Conservation (phyloP, 2,888 invertebrate species). For the Crepidodera aurea region DNA sequence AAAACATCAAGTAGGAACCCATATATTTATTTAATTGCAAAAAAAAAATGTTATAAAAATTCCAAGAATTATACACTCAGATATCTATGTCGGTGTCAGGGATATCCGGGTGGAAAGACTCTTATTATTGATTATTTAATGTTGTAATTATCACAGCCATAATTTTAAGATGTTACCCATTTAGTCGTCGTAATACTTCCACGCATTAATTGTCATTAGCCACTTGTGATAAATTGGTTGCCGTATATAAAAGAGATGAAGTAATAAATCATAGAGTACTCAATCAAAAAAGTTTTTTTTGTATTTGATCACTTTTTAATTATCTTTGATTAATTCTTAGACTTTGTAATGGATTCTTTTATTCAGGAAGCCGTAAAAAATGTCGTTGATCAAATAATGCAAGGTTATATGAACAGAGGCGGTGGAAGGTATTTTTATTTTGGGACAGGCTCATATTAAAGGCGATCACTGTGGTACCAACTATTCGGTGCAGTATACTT, state of each 20-base stretch:
- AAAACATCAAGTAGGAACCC: background rate
- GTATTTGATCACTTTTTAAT: background rate
- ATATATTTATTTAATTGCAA: background rate
- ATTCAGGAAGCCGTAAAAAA: background rate
- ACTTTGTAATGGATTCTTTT: background rate
- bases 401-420: no score
- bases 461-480: no score
- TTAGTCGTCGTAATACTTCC: background rate
- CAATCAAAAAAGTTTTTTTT: background rate
- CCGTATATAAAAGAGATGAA: background rate
- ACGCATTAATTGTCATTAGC: background rate
- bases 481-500: no score
- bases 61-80: background rate
- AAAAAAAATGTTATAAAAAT: background rate
- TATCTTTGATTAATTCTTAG: background rate
- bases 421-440: no score
- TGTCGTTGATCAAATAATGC: background rate
- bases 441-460: no score
- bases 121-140: background rate
- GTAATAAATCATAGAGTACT: background rate
- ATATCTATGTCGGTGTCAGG: background rate
- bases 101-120: background rate
- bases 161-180: background rate
- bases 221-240: background rate
- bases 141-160: background rate